Base-by-base conservation (phyloP, 2,113 vertebrate species). In the Oryzias melastigma region DNA sequence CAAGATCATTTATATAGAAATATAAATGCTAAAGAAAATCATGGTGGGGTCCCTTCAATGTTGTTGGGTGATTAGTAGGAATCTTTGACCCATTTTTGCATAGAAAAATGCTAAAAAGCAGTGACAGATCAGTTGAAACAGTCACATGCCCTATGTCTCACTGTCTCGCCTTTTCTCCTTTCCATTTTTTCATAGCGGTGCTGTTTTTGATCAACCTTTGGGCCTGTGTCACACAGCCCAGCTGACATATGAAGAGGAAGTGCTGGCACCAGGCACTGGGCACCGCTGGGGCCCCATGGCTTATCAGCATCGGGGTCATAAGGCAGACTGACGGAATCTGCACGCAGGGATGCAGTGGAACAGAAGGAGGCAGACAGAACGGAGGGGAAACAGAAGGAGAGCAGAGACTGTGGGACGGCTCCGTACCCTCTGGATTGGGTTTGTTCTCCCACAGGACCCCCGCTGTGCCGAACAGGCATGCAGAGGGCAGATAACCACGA, bases 401-500 rank as follows among this genome's bases (percentile, higher is more conserved):
- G 50, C 68, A 52, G 68, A 55, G 75, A 77, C 44, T 56, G 81
- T 85, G 80, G 81, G 81, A 73, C 61, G 61, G 63, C 54, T 44
- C 35, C 42, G 43, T 83, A 71, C 69, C 65, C 69, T 55, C 60
- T 17, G 15, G 62, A 68, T 57, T 74, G 74, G 66, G 80, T 87
- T 87, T 88, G 86, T 90, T 90, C 79, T 91, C 84, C 77, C 68
- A 58, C 70, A 83, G 85, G 78, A 78, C 76, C 80, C 90, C 89
- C 71, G 87, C 89, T 90, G 91, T 71, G 90, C 68, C 71, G 64
- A 61, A 66, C 81, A 86, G 88, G 88, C 88, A 83, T 91, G 91
- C 65, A 40, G 51, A 75, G 62, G 68, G 68, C 73, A 87, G 91
- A 92, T 91, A 91, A 90, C 87, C 76, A 54, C 4, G 18, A 49